Conservation (phyloP, 2,113 vertebrate species). For the Limnothrissa miodon region DNA sequence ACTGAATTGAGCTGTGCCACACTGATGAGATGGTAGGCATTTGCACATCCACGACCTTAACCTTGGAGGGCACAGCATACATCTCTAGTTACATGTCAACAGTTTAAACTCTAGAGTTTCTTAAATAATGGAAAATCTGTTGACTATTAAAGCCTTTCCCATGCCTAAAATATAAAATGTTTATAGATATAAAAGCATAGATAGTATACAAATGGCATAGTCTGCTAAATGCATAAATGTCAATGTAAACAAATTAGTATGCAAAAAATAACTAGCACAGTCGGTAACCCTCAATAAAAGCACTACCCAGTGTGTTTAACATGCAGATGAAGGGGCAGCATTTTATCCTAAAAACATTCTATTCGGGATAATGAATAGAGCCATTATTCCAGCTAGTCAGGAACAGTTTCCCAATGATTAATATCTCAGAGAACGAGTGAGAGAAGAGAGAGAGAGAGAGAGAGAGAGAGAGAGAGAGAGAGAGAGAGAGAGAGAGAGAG, state of each 20-base stretch:
- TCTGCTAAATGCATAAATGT: no score
- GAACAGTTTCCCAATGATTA: conserved; percentile 7
- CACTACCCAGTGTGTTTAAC: background rate
- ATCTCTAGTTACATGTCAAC: no score
- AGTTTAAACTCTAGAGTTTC: background rate
- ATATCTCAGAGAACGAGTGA: background rate
- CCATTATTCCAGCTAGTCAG: background rate
- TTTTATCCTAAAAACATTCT: background rate
- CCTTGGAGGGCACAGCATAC: no score
- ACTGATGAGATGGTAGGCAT: no score
- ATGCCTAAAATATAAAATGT: background rate
- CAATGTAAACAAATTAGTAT: background rate
- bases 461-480: background rate
- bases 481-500: conserved; percentile 3
- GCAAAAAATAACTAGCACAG: background rate
- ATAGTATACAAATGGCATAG: no score
- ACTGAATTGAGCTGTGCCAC: no score
- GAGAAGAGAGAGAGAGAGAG: background rate
- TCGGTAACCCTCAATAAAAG: background rate
- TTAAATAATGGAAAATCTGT: background rate
- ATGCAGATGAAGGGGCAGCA: background rate
- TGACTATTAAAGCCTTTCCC: background rate
- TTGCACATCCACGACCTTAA: no score
- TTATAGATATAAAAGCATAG: no score
- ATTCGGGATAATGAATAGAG: background rate